A percentile compares a stretch with the other conserved stretches of the same genome.
Evolutionary conservation across 2,797 vertebrate genomes (phyloP).

Genomic region (Pyrocephalus nanus): DNA sequence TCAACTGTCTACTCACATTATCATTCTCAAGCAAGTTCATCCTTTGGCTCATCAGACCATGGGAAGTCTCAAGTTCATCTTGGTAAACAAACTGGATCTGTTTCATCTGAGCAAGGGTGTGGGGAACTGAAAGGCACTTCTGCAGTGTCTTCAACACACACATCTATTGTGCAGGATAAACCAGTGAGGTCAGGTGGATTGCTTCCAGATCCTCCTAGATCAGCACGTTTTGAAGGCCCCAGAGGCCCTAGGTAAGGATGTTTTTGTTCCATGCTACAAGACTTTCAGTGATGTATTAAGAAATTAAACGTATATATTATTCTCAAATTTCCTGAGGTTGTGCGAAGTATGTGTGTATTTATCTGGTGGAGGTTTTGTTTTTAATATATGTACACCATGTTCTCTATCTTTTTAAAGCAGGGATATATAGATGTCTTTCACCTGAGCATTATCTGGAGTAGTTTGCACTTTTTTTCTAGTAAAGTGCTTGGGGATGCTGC

Average conservation of each 20-base stretch:
- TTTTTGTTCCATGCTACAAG: neutral
- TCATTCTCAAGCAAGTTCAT: slow-evolving; percentile 68
- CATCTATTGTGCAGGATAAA: slow-evolving; percentile 69
- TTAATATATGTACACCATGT: neutral
- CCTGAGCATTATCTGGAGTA: neutral
- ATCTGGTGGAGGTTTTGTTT: neutral
- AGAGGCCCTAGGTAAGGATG: slow-evolving; percentile 82
- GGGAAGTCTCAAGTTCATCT: slow-evolving; percentile 71
- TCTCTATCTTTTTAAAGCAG: neutral
- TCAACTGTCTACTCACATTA: slow-evolving; percentile 62
- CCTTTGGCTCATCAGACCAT: slow-evolving; percentile 68
- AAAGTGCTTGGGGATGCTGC: neutral
- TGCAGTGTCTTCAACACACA: slow-evolving; percentile 54
- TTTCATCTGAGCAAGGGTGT: slow-evolving; percentile 74
- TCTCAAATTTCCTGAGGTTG: neutral
- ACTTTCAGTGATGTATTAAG: neutral
- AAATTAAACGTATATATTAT: neutral
- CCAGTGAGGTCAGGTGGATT: slow-evolving; percentile 68
- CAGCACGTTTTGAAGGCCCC: slow-evolving; percentile 79
- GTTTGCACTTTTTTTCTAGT: neutral
- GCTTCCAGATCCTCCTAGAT: slow-evolving; percentile 79
- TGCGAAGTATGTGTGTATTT: neutral
- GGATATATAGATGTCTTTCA: neutral
- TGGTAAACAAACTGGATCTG: slow-evolving; percentile 57
- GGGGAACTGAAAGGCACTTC: slow-evolving; percentile 66